These are phyloP conservation scores for Corydoras sp. DNA, from an alignment of 2,113 vertebrate genomes.

Conservation along the genomic window DNA sequence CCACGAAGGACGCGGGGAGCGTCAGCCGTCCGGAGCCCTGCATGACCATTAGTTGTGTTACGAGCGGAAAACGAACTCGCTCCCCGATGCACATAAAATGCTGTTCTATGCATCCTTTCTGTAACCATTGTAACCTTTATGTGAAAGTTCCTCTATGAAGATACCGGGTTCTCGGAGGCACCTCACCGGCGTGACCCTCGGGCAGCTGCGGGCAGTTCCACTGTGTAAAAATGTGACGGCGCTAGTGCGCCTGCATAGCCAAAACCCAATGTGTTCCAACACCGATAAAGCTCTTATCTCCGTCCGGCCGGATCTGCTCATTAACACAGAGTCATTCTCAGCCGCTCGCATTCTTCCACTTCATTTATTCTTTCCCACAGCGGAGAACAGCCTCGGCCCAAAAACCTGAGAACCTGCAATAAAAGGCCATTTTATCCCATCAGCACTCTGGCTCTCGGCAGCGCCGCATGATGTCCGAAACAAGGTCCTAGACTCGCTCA, in stretches of 20 bases:
- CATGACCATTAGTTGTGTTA: too few relatives aligned
- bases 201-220: neutral
- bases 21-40: too few relatives aligned
- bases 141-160: too few relatives aligned
- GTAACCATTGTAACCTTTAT: too few relatives aligned
- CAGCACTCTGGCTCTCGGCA: slow-evolving; percentile 22
- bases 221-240: slow-evolving; percentile 4
- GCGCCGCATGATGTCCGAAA: slow-evolving; percentile 34
- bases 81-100: too few relatives aligned
- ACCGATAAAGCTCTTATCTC: slow-evolving; percentile 48
- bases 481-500: slow-evolving; percentile 15
- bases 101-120: too few relatives aligned
- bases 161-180: too few relatives aligned
- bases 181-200: slow-evolving; percentile 15
- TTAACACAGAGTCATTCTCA: slow-evolving; percentile 38
- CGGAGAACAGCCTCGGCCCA: slow-evolving; percentile 23
- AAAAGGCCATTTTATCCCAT: slow-evolving; percentile 44
- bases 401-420: slow-evolving; percentile 36
- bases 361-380: slow-evolving; percentile 19
- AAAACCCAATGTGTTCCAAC: slow-evolving; percentile 33
- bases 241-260: slow-evolving; percentile 5
- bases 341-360: slow-evolving; percentile 18
- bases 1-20: too few relatives aligned
- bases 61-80: too few relatives aligned
- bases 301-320: slow-evolving; percentile 41